These are phyloP conservation scores for Geopemphigus sp. DNA, from an alignment of 1,140 invertebrate species.

Conservation along the genomic window DNA sequence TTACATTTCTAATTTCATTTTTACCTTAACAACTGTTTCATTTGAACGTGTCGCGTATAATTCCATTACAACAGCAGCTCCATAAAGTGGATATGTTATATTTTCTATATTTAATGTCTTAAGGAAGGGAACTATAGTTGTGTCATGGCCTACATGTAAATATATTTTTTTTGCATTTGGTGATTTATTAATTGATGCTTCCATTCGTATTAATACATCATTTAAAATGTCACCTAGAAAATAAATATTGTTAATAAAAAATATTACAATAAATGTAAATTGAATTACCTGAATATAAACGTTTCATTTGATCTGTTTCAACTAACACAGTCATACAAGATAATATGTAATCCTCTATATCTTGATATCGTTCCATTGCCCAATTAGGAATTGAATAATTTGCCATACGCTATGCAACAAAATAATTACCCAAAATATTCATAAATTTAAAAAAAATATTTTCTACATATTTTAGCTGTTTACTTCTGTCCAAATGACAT, in stretches of 20 bases:
- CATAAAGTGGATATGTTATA: slow-evolving; percentile 13
- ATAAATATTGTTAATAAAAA: neutral
- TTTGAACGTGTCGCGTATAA: slow-evolving; percentile 30
- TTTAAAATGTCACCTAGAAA: slow-evolving; percentile 36
- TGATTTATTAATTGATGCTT: slow-evolving; percentile 15
- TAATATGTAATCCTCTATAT: slow-evolving; percentile 27
- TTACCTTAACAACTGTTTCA: slow-evolving; percentile 36
- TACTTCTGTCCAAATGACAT: slow-evolving; percentile 39
- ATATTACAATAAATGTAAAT: neutral
- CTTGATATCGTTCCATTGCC: slow-evolving; percentile 17
- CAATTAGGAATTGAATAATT: slow-evolving; percentile 46
- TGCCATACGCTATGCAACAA: neutral
- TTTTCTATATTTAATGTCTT: slow-evolving; percentile 30
- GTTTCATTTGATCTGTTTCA: slow-evolving; percentile 43
- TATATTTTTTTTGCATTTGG: slow-evolving; percentile 38
- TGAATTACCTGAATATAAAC: slow-evolving; percentile 29
- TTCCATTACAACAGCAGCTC: slow-evolving; percentile 32
- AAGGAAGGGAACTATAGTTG: slow-evolving; percentile 30
- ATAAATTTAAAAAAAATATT: neutral
- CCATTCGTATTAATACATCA: slow-evolving; percentile 25
- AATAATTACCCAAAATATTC: neutral
- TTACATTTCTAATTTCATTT: neutral
- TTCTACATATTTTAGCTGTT: neutral
- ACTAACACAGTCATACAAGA: neutral
- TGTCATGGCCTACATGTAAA: slow-evolving; percentile 31